phyloP scores from a whole-genome alignment of 2,797 vertebrate species.

The Sebastes umbrosus region DNA sequence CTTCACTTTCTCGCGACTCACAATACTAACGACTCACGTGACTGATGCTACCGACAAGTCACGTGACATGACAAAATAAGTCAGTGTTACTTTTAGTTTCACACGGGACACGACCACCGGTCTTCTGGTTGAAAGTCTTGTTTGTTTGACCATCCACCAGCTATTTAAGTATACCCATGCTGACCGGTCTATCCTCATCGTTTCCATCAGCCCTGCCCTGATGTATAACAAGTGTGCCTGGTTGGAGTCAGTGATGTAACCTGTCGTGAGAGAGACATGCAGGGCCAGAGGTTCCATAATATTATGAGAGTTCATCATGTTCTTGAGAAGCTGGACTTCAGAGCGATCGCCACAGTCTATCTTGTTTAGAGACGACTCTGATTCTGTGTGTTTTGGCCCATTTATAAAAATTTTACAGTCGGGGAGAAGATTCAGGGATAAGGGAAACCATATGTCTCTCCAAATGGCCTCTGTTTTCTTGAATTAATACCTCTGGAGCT shows the following conservation, averaged over 20 bases:
- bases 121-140: too few species aligned
- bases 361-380: slow-evolving; percentile 44
- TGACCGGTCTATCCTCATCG: neutral
- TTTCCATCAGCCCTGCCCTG: neutral
- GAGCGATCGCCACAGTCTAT: slow-evolving; percentile 8
- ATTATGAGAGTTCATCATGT: slow-evolving; percentile 20
- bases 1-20: too few species aligned
- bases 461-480: slow-evolving; percentile 30
- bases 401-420: slow-evolving; percentile 16
- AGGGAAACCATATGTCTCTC: slow-evolving; percentile 39
- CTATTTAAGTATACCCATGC: too few species aligned
- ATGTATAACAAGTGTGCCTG: neutral
- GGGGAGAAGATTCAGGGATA: slow-evolving; percentile 12
- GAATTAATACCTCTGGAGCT: slow-evolving; percentile 42
- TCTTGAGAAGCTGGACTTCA: slow-evolving; percentile 47
- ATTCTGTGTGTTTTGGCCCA: slow-evolving; percentile 55
- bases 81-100: too few species aligned
- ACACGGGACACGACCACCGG: too few species aligned
- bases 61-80: too few species aligned
- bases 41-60: too few species aligned
- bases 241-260: neutral
- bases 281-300: slow-evolving; percentile 24
- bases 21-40: too few species aligned
- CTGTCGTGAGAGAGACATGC: neutral
- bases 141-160: too few species aligned